Conservation (phyloP, 92 coral and sea anemone species). For the Bergia puertoricense region DNA sequence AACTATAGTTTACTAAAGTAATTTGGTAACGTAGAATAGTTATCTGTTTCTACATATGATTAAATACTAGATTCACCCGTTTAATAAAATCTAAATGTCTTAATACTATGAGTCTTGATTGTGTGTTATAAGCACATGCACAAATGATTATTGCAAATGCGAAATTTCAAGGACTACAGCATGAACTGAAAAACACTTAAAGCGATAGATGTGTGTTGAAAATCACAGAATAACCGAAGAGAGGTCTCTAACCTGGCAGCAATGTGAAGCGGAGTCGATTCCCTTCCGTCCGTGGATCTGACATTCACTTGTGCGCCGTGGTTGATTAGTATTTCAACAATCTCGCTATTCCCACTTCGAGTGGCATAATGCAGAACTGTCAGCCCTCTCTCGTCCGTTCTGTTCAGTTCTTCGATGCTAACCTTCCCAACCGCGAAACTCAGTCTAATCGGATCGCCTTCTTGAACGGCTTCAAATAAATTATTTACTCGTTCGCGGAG, state of each 20-base stretch:
- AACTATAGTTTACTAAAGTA: too few species aligned
- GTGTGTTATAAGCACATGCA: background rate
- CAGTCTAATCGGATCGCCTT: constrained; percentile 30
- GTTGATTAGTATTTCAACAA: constrained; percentile 19
- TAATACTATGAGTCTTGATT: too few species aligned
- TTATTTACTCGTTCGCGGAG: constrained; percentile 20
- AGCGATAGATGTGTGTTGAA: too few species aligned
- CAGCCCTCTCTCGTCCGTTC: constrained; percentile 27
- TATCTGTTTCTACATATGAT: background rate
- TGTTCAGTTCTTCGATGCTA: constrained; percentile 35
- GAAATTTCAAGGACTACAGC: background rate
- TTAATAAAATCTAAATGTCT: background rate
- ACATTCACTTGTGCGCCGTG: constrained; percentile 26
- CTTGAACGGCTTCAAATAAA: constrained; percentile 38
- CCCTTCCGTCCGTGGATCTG: constrained; percentile 30
- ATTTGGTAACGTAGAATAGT: too few species aligned
- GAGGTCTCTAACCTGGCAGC: constrained; percentile 22
- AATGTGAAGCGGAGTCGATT: constrained; percentile 38
- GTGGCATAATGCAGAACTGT: constrained; percentile 27
- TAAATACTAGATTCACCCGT: too few species aligned
- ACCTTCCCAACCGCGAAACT: constrained; percentile 10
- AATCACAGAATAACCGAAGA: background rate
- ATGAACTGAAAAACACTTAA: background rate
- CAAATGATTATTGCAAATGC: too few species aligned
- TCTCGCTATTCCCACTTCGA: constrained; percentile 5